phyloP scores from a whole-genome alignment of 2,888 invertebrate species.

The Pantelozetes paolii region DNA sequence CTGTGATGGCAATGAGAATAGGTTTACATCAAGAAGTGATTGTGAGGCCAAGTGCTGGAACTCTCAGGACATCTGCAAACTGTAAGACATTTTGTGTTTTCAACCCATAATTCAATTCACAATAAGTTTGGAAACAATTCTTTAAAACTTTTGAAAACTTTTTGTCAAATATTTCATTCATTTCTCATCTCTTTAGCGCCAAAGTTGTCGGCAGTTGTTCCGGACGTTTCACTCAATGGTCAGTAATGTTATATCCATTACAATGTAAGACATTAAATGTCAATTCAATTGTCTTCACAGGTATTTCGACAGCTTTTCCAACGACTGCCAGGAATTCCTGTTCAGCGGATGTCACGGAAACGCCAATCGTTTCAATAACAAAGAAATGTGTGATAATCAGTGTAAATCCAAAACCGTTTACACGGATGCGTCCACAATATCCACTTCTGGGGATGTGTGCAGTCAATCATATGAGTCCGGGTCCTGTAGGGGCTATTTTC shows the following conservation, averaged over 20 bases:
- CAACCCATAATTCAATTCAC: too few species aligned
- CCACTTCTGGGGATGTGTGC: constrained; percentile 58
- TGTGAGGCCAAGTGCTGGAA: constrained; percentile 46
- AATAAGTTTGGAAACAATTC: too few species aligned
- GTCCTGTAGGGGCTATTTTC: constrained; percentile 63
- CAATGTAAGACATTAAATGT: too few species aligned
- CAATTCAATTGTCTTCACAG: too few species aligned
- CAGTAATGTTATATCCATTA: too few species aligned
- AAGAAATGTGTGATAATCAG: constrained; percentile 65
- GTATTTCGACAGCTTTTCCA: constrained; percentile 67
- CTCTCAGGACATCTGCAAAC: constrained; percentile 62
- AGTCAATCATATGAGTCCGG: constrained; percentile 69
- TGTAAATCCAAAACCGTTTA: constrained; percentile 54
- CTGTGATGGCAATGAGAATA: constrained; percentile 81
- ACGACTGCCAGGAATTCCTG: constrained; percentile 71
- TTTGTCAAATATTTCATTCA: background rate
- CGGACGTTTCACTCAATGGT: constrained; percentile 57
- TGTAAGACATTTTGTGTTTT: constrained; percentile 49
- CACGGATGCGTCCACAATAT: background rate
- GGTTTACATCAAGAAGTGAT: constrained; percentile 68
- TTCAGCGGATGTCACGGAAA: constrained; percentile 81
- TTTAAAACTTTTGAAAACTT: background rate
- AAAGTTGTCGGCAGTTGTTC: constrained; percentile 65
- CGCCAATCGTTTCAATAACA: constrained; percentile 67
- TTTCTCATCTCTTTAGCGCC: constrained; percentile 49